Conservation (phyloP, 1,140 invertebrate genomes). For the Temnothorax nylanderi region DNA sequence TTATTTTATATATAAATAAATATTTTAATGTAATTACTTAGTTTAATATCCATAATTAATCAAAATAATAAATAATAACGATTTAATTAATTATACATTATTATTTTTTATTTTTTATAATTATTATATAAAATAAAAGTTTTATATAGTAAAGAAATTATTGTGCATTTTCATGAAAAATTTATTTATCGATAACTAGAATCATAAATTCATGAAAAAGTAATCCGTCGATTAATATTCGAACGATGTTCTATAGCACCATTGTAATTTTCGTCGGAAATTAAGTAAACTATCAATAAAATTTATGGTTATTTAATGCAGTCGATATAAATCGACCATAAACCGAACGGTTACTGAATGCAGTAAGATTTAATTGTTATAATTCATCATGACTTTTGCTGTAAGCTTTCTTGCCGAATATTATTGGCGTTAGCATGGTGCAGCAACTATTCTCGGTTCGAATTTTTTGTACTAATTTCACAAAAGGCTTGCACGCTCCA, state of each 20-base stretch:
- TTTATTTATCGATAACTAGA: background rate
- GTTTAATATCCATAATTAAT: background rate
- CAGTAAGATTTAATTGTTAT: slow-evolving; percentile 10
- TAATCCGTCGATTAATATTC: background rate
- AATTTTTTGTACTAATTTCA: slow-evolving; percentile 1
- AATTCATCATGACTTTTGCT: background rate
- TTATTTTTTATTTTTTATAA: background rate
- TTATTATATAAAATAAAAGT: background rate
- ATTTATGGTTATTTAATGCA: background rate
- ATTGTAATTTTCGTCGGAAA: background rate
- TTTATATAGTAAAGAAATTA: background rate
- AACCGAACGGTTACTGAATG: background rate
- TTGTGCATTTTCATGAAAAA: background rate
- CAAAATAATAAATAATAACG: background rate
- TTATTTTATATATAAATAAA: background rate
- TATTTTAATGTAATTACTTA: background rate
- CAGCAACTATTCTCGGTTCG: background rate
- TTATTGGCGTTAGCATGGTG: background rate
- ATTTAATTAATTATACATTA: background rate
- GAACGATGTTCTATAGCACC: background rate
- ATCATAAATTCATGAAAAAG: background rate
- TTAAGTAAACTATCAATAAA: background rate
- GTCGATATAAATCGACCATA: background rate
- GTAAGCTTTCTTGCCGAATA: background rate
- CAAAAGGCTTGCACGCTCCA: slow-evolving; percentile 6